These are phyloP conservation scores for Carassius auratus DNA, from an alignment of 2,113 vertebrate species.

Conservation along the genomic window DNA sequence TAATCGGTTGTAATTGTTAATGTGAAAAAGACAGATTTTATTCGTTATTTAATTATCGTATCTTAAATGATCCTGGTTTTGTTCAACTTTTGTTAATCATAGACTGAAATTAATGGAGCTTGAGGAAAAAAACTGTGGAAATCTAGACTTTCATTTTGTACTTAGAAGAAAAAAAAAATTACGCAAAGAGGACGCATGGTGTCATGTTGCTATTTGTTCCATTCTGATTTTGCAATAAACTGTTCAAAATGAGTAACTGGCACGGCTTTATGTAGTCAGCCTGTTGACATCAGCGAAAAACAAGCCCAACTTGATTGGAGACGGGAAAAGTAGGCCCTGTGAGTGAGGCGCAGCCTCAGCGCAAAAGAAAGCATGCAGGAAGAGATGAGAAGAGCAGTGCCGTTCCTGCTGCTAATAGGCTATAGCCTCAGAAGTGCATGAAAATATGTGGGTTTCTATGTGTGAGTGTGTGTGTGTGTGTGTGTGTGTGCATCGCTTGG, in stretches of 20 bases:
- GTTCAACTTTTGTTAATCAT: not conserved
- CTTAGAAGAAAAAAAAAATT: not conserved
- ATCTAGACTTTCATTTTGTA: slow-evolving; percentile 22
- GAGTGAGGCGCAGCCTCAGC: slow-evolving; percentile 43
- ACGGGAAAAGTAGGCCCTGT: slow-evolving; percentile 40
- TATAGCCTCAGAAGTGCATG: slow-evolving; percentile 47
- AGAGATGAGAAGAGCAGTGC: slow-evolving; percentile 47
- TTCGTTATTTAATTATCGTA: no score
- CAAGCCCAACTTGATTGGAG: slow-evolving; percentile 32
- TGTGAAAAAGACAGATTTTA: not conserved
- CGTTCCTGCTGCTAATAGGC: slow-evolving; percentile 41
- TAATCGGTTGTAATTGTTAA: not conserved
- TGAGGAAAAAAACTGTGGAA: not conserved
- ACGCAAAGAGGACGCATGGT: not conserved
- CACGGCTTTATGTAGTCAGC: slow-evolving; percentile 48
- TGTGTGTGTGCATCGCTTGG: not conserved
- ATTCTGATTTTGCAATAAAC: slow-evolving; percentile 73
- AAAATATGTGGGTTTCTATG: slow-evolving; percentile 10
- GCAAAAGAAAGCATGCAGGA: slow-evolving; percentile 30
- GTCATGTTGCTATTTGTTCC: slow-evolving; percentile 32
- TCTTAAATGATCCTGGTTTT: not conserved
- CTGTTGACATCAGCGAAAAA: slow-evolving; percentile 80
- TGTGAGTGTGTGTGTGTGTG: not conserved
- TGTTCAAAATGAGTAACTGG: not conserved
- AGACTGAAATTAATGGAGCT: not conserved